phyloP scores from a whole-genome alignment of 2,797 vertebrate species.

The Limnodromus scolopaceus region DNA sequence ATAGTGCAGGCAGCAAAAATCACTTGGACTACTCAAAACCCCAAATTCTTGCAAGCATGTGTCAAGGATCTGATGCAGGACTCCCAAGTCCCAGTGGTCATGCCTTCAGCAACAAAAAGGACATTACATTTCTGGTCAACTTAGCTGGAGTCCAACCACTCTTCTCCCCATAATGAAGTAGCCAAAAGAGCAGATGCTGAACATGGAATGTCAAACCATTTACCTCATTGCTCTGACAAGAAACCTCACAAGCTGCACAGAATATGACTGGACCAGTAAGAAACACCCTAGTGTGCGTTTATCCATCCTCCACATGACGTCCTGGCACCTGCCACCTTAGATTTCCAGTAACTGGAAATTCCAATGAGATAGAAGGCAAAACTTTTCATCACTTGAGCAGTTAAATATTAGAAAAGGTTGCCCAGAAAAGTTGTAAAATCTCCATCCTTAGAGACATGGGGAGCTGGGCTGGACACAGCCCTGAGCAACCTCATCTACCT shows the following conservation, averaged over 20 bases:
- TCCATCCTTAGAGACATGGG: neutral
- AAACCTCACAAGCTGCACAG: neutral
- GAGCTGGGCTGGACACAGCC: neutral
- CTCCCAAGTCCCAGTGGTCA: fast-evolving
- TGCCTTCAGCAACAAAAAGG: neutral
- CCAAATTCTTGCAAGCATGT: neutral
- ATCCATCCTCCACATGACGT: fast-evolving
- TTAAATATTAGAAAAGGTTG: neutral
- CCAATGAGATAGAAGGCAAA: neutral
- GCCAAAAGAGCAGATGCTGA: constrained; percentile 5
- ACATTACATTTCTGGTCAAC: neutral
- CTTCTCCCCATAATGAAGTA: neutral
- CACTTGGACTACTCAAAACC: neutral
- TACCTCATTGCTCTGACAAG: neutral
- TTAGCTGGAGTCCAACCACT: neutral
- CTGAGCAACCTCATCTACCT: neutral
- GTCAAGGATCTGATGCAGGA: neutral
- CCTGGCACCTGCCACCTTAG: neutral
- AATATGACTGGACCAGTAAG: neutral
- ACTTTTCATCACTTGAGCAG: neutral
- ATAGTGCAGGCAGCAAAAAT: neutral
- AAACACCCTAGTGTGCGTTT: neutral
- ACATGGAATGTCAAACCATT: neutral
- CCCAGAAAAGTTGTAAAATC: neutral
- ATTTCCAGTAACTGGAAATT: neutral